Evolutionary conservation across 2,888 invertebrate genomes (phyloP).

Genomic region (Marronus borbonicus): DNA sequence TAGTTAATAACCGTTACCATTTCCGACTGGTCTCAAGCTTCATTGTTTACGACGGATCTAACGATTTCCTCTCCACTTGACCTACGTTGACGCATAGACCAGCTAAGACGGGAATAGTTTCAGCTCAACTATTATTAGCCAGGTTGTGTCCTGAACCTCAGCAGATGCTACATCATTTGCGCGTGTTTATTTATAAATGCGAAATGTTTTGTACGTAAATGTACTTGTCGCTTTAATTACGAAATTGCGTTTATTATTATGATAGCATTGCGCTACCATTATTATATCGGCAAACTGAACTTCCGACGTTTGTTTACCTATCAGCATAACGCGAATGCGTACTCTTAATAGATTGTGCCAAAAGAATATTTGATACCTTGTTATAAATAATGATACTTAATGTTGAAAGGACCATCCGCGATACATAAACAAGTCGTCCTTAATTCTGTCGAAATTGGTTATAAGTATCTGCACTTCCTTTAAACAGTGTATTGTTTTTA

Average conservation of each 20-base stretch:
- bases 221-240: constrained; percentile 17
- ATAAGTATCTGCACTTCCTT: too few relatives aligned
- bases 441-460: too few relatives aligned
- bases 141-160: constrained; percentile 57
- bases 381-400: too few relatives aligned
- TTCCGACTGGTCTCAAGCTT: not conserved
- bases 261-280: not conserved
- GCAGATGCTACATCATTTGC: constrained; percentile 54
- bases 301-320: too few relatives aligned
- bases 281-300: too few relatives aligned
- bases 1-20: not conserved
- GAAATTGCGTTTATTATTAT: not conserved
- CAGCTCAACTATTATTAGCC: constrained; percentile 62
- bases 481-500: too few relatives aligned
- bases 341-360: too few relatives aligned
- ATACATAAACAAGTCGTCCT: too few relatives aligned
- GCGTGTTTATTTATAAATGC: constrained; percentile 51
- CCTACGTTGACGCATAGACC: constrained; percentile 60
- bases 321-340: too few relatives aligned
- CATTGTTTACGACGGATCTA: constrained; percentile 53
- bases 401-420: too few relatives aligned
- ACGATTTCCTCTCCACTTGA: constrained; percentile 60
- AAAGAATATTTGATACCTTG: too few relatives aligned
- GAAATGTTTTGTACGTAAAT: constrained; percentile 45
- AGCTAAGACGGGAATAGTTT: constrained; percentile 59